Conservation (phyloP, 37 sponge, comb jelly and placozoan species). For the Haliclona indistincta region DNA sequence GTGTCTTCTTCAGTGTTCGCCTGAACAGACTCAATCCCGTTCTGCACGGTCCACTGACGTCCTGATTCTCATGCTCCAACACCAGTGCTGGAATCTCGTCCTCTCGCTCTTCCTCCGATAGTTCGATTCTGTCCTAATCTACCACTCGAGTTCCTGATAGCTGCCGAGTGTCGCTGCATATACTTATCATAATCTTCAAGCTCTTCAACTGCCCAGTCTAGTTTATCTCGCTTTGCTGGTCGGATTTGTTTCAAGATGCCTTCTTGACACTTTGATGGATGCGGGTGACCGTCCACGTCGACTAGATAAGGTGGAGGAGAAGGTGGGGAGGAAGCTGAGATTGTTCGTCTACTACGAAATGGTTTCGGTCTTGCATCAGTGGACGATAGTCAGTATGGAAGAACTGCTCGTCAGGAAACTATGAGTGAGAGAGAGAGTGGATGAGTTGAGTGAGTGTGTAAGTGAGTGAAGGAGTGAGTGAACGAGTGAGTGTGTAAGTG, state of each 20-base stretch:
- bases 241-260: conserved; percentile 40
- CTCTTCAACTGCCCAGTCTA: conserved; percentile 7
- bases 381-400: conserved; percentile 92
- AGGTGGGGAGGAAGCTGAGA: conserved; percentile 80
- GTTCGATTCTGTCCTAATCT: conserved; percentile 3
- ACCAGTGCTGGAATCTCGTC: background rate
- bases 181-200: conserved; percentile 60
- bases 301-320: conserved; percentile 88
- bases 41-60: too few species aligned
- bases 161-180: conserved; percentile 36
- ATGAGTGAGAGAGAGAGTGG: too few species aligned
- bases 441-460: too few species aligned
- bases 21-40: too few species aligned
- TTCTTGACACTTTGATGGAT: conserved; percentile 55
- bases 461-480: too few species aligned
- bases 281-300: conserved; percentile 77
- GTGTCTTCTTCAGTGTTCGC: too few species aligned
- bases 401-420: conserved; percentile 84
- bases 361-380: conserved; percentile 62
- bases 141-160: background rate
- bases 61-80: background rate
- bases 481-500: too few species aligned
- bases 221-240: conserved; percentile 31
- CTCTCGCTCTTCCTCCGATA: background rate
- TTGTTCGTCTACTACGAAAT: conserved; percentile 80